phyloP scores from a whole-genome alignment of 2,113 vertebrate species.

The Syngnathus typhle region DNA sequence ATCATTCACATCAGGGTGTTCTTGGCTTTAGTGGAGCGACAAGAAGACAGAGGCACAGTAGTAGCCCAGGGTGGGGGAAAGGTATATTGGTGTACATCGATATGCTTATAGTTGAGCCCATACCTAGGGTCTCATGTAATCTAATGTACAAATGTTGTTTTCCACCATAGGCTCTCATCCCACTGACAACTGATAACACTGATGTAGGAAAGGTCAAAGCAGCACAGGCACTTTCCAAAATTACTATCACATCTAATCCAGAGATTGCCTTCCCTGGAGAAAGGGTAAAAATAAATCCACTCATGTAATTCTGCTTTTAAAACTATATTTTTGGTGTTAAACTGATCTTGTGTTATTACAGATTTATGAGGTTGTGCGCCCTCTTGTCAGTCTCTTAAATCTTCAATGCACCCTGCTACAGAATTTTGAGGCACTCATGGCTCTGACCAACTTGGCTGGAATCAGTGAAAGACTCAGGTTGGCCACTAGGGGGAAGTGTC shows the following conservation, averaged over 20 bases:
- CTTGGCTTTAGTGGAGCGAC: slow-evolving; percentile 85
- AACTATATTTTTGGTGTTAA: not conserved
- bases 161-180: slow-evolving; percentile 81
- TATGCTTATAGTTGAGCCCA: not conserved
- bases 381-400: slow-evolving; percentile 80
- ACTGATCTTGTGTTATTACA: slow-evolving; percentile 37
- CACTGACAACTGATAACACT: slow-evolving; percentile 86
- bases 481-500: slow-evolving; percentile 50
- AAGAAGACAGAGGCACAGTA: slow-evolving; percentile 84
- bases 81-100: slow-evolving; percentile 63
- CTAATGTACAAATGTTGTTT: not conserved
- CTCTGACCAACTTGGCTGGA: slow-evolving; percentile 89
- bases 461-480: slow-evolving; percentile 90
- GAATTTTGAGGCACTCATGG: slow-evolving; percentile 98
- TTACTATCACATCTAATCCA: slow-evolving; percentile 92
- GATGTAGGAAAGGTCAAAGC: slow-evolving; percentile 88
- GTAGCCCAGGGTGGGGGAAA: slow-evolving; percentile 96
- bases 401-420: slow-evolving; percentile 83
- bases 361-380: slow-evolving; percentile 92
- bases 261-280: slow-evolving; percentile 95
- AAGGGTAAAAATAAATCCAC: slow-evolving; percentile 65
- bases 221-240: slow-evolving; percentile 91
- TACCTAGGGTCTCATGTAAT: not conserved
- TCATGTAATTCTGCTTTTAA: not conserved
- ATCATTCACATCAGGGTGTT: slow-evolving; percentile 76